A percentile compares a stretch with the other conserved stretches of the same genome.
phyloP scores from a whole-genome alignment of 2,797 vertebrate species.

The Argentina silus region DNA sequence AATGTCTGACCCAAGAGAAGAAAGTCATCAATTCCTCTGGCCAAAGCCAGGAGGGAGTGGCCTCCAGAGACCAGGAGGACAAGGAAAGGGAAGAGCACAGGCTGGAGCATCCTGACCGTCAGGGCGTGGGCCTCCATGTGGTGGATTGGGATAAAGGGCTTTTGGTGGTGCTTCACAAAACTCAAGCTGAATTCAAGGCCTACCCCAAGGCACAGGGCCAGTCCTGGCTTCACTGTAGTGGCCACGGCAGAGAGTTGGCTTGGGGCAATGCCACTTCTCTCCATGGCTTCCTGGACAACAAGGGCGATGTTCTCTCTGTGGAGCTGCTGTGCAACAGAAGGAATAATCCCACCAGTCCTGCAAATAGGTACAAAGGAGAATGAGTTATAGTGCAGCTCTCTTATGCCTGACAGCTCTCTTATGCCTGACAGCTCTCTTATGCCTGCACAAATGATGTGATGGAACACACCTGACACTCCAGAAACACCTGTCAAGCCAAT shows the following conservation, averaged over 20 bases:
- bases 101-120: conserved; percentile 85
- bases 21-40: conserved; percentile 87
- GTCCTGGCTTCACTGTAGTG: conserved; percentile 91
- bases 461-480: too few relatives aligned
- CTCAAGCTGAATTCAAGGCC: conserved; percentile 85
- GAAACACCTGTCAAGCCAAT: too few relatives aligned
- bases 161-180: conserved; percentile 80
- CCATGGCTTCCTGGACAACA: conserved; percentile 86
- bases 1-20: conserved; percentile 87
- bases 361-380: conserved; percentile 1
- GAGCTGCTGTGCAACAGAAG: conserved; percentile 88
- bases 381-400: background rate
- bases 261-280: conserved; percentile 72
- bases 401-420: too few relatives aligned
- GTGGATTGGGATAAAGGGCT: conserved; percentile 93
- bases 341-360: conserved; percentile 93
- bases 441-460: too few relatives aligned
- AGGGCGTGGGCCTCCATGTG: conserved; percentile 98
- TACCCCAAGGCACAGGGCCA: conserved; percentile 86
- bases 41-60: conserved; percentile 90
- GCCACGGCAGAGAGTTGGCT: conserved; percentile 87
- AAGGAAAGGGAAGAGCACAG: conserved; percentile 89
- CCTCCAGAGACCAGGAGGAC: conserved; percentile 94
- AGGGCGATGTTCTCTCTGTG: conserved; percentile 87
- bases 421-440: too few relatives aligned